These are phyloP conservation scores for Pyralis farinalis DNA, from an alignment of 2,888 invertebrate genomes.

Conservation along the genomic window DNA sequence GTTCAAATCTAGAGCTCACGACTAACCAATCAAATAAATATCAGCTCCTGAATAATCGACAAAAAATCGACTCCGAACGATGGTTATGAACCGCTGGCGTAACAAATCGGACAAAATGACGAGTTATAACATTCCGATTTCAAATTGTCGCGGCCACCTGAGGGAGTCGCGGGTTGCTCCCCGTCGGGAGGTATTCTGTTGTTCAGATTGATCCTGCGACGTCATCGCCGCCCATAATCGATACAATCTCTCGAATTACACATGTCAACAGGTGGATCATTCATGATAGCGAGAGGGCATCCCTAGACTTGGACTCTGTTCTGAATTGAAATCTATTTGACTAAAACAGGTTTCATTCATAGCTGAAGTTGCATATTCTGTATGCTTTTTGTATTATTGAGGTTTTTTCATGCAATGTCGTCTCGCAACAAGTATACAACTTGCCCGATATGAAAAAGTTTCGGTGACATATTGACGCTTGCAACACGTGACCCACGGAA, in stretches of 20 bases:
- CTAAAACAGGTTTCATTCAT: too few relatives aligned
- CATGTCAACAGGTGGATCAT: not conserved
- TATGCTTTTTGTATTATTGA: too few relatives aligned
- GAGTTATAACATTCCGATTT: constrained; percentile 11
- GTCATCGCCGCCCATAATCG: constrained; percentile 5
- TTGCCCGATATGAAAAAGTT: too few relatives aligned
- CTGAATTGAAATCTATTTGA: too few relatives aligned
- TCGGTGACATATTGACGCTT: too few relatives aligned
- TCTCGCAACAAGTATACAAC: too few relatives aligned
- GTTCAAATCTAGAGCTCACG: not conserved
- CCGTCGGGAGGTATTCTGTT: too few relatives aligned
- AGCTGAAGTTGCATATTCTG: too few relatives aligned
- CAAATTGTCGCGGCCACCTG: constrained; percentile 15
- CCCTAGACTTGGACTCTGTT: too few relatives aligned
- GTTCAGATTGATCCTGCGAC: constrained; percentile 40
- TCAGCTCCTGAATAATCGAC: not conserved
- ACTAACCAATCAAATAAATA: not conserved
- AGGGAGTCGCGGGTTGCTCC: constrained; percentile 34
- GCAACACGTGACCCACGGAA: too few relatives aligned
- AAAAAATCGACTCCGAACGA: constrained; percentile 3
- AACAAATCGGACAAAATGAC: constrained; percentile 10
- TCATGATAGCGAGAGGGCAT: not conserved
- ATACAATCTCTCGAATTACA: not conserved
- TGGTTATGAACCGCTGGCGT: constrained; percentile 7
- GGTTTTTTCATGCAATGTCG: too few relatives aligned